Evolutionary conservation across 2,113 vertebrate species (phyloP).

Genomic region (Megatriorchis doriae): DNA sequence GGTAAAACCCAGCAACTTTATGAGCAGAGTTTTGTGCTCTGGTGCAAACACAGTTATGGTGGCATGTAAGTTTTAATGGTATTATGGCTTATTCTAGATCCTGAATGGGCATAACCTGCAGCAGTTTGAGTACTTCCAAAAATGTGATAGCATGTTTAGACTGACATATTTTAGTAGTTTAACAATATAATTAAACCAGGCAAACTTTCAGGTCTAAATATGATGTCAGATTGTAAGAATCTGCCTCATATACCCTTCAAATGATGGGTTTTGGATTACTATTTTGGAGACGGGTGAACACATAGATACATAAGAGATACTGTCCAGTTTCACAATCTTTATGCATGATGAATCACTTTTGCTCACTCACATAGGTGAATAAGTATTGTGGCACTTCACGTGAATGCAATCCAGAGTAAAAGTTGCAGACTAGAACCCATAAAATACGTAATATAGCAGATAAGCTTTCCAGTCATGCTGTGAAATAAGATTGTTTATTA

Average conservation of each 20-base stretch:
- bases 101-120: background rate
- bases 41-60: background rate
- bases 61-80: background rate
- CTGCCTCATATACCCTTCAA: background rate
- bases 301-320: background rate
- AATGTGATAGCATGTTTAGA: background rate
- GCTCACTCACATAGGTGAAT: background rate
- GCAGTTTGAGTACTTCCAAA: background rate
- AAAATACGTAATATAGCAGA: background rate
- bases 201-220: conserved; percentile 14
- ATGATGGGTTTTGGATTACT: background rate
- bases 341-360: background rate
- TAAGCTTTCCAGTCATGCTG: conserved; percentile 12
- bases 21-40: background rate
- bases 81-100: background rate
- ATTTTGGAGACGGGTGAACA: background rate
- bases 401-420: background rate
- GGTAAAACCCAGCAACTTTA: background rate
- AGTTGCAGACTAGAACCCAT: background rate
- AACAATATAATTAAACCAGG: conserved; percentile 18
- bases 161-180: background rate
- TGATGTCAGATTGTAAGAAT: conserved; percentile 33
- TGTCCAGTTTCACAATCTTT: conserved; percentile 16
- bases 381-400: background rate
- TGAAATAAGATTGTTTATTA: background rate